Conservation (phyloP, 37 sponge, comb jelly and placozoan genomes). For the Cliona cf. orientalis region DNA sequence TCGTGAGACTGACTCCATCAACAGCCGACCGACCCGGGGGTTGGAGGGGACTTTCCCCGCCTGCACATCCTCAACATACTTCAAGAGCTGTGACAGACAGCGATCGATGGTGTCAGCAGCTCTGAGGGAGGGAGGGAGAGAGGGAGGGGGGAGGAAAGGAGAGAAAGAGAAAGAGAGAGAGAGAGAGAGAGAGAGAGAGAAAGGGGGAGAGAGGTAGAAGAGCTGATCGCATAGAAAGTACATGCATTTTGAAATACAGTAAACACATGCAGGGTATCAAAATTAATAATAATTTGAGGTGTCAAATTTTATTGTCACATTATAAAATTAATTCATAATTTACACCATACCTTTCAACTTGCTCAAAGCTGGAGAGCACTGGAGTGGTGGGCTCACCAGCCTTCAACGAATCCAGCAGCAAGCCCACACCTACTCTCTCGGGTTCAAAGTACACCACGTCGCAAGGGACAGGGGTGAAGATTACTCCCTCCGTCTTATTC, state of each 20-base stretch:
- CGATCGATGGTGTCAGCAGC: constrained; percentile 40
- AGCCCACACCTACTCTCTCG: constrained; percentile 77
- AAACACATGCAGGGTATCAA: neutral
- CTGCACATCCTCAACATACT: constrained; percentile 73
- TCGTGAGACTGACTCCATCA: constrained; percentile 73
- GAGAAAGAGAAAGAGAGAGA: neutral
- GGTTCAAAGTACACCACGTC: constrained; percentile 75
- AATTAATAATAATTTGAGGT: neutral
- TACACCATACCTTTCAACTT: constrained; percentile 24
- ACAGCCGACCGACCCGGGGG: constrained; percentile 60
- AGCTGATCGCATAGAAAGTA: too few species aligned
- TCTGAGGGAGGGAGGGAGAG: neutral
- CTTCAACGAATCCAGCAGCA: constrained; percentile 15
- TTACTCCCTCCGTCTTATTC: constrained; percentile 74
- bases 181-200: neutral
- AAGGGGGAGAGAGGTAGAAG: too few species aligned
- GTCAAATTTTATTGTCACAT: neutral
- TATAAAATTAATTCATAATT: neutral
- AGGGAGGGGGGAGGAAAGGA: neutral
- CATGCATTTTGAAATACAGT: too few species aligned
- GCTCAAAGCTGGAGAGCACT: constrained; percentile 22
- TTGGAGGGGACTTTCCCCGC: constrained; percentile 64
- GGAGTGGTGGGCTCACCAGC: neutral
- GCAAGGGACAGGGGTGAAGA: constrained; percentile 70
- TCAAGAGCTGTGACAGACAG: constrained; percentile 36